Evolutionary conservation across 1,140 invertebrate genomes (phyloP).

Genomic region (Pseudomyrmex gracilis): DNA sequence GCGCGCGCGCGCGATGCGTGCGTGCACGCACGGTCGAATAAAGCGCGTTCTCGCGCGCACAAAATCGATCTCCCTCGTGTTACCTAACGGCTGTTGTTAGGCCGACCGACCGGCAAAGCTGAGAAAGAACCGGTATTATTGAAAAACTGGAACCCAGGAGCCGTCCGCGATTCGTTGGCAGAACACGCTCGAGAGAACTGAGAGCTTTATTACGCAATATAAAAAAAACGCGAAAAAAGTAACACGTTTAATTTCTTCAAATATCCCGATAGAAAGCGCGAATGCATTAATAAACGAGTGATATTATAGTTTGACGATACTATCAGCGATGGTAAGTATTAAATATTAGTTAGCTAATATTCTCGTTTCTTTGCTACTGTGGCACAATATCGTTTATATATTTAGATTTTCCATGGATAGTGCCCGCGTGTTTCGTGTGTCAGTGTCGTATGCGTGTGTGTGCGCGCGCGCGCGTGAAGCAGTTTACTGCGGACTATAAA

Average conservation of each 20-base stretch:
- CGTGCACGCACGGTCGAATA: background rate
- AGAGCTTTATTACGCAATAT: slow-evolving; percentile 49
- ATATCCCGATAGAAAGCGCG: background rate
- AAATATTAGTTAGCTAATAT: background rate
- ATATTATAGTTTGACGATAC: background rate
- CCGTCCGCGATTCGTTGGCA: slow-evolving; percentile 31
- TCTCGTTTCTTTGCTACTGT: background rate
- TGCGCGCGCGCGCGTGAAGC: background rate
- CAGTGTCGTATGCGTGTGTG: too few species aligned
- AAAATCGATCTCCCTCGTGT: slow-evolving; percentile 62
- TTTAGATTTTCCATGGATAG: background rate
- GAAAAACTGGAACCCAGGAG: slow-evolving; percentile 57
- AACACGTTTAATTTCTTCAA: slow-evolving; percentile 37
- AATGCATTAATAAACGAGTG: background rate
- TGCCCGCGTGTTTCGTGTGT: background rate
- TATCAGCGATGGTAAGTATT: too few species aligned
- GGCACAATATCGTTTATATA: background rate
- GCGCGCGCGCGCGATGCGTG: background rate
- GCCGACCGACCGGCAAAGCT: slow-evolving; percentile 16
- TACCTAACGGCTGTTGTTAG: slow-evolving; percentile 14
- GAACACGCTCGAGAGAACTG: slow-evolving; percentile 27
- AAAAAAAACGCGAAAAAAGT: slow-evolving; percentile 48
- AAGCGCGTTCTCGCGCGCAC: slow-evolving; percentile 20
- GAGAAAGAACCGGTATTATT: slow-evolving; percentile 62
- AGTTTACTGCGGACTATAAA: slow-evolving; percentile 26